Percentiles rank a stretch among this genome's conserved stretches.
Conservation (phyloP, 2,797 vertebrate species). For the Poecilia gillii region DNA sequence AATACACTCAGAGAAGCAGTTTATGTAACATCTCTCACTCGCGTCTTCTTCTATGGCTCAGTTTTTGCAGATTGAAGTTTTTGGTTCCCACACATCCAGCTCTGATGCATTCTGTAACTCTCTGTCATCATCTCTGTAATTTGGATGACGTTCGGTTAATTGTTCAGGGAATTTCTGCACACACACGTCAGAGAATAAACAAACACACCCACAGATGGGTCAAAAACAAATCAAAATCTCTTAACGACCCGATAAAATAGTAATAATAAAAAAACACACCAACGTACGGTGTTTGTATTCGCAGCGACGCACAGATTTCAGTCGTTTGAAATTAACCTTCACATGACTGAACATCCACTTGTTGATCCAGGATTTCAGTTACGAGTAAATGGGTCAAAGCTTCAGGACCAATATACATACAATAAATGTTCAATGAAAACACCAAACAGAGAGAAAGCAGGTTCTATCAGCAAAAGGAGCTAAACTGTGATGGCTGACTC, state of each 20-base stretch:
- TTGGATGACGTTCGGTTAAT: background rate
- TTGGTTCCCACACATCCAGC: slow-evolving; percentile 56
- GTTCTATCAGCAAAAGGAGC: background rate
- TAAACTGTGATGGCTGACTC: background rate
- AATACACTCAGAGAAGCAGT: slow-evolving; percentile 18
- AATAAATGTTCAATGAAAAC: slow-evolving; percentile 12
- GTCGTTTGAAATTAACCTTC: slow-evolving; percentile 4
- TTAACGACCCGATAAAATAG: background rate
- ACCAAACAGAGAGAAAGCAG: slow-evolving; percentile 4
- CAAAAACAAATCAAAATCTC: background rate
- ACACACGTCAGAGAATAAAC: background rate
- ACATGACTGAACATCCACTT: slow-evolving; percentile 48
- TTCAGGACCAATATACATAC: slow-evolving; percentile 28
- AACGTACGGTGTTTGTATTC: background rate
- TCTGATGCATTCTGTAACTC: slow-evolving; percentile 30
- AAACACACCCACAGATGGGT: background rate
- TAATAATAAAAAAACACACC: background rate
- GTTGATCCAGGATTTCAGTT: slow-evolving; percentile 48
- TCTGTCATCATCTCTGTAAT: background rate
- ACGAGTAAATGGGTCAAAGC: slow-evolving; percentile 42
- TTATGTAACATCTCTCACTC: background rate
- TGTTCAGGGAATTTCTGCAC: slow-evolving; percentile 9
- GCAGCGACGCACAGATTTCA: slow-evolving; percentile 2
- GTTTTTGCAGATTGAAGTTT: slow-evolving; percentile 66
- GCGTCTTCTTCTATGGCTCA: background rate